These are phyloP conservation scores for Dysmachus trigonus DNA, from an alignment of 2,888 invertebrate species.

Conservation along the genomic window DNA sequence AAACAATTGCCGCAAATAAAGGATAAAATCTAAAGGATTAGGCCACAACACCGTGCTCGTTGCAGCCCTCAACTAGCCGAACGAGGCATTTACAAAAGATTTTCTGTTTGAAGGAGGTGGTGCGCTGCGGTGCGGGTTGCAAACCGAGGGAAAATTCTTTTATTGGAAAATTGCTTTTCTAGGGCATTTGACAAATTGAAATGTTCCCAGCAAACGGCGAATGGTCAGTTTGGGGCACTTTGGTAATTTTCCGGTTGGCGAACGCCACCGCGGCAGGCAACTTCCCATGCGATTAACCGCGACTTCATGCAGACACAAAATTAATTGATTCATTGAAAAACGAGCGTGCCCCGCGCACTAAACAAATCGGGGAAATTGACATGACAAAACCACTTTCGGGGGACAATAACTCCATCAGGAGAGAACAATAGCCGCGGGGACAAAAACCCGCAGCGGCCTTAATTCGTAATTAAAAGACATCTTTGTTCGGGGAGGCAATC, in stretches of 20 bases:
- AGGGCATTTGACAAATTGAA: conserved; percentile 23
- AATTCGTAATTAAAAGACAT: background rate
- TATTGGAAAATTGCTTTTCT: background rate
- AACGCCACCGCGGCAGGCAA: background rate
- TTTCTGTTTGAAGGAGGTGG: background rate
- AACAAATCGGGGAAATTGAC: conserved; percentile 11
- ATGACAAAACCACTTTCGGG: background rate
- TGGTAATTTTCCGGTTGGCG: conserved; percentile 12
- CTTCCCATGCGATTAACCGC: conserved; percentile 9
- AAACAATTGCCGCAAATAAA: conserved; percentile 30
- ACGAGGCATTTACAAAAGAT: background rate
- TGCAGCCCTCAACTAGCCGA: background rate
- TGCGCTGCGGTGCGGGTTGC: background rate
- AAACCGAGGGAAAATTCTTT: background rate
- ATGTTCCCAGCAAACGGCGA: background rate
- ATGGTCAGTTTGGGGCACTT: conserved; percentile 7
- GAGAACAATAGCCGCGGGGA: conserved; percentile 19
- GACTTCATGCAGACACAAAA: background rate
- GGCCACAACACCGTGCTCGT: background rate
- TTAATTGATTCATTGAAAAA: conserved; percentile 30
- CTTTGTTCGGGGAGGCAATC: background rate
- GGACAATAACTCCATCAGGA: conserved; percentile 12
- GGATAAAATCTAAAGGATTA: conserved; percentile 37
- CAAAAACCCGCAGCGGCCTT: background rate
- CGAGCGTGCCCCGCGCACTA: background rate